phyloP scores from a whole-genome alignment of 2,888 invertebrate genomes.

The Eristalinus aeneus region DNA sequence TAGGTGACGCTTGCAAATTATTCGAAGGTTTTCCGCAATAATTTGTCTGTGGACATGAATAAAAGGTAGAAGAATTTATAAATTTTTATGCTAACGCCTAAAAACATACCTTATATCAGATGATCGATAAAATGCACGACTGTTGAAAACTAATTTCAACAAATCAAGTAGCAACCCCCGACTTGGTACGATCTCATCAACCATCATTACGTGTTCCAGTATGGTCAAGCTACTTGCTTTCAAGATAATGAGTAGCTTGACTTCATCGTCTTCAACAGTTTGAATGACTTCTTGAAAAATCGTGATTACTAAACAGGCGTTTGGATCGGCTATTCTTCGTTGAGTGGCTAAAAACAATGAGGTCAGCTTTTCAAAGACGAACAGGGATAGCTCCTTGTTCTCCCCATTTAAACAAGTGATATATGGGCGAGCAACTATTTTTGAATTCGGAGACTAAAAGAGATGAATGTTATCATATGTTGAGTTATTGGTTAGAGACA shows the following conservation, averaged over 20 bases:
- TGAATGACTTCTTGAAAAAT: constrained; percentile 77
- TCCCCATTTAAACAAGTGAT: constrained; percentile 76
- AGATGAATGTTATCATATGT: background rate
- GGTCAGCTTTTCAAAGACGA: constrained; percentile 77
- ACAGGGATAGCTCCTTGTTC: constrained; percentile 74
- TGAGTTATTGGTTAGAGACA: background rate
- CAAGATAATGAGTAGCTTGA: constrained; percentile 74
- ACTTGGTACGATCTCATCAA: constrained; percentile 78
- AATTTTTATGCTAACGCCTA: no score
- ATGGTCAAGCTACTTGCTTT: constrained; percentile 75
- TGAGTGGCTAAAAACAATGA: constrained; percentile 77
- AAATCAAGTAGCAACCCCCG: constrained; percentile 75
- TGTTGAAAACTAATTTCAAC: constrained; percentile 73
- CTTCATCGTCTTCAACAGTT: constrained; percentile 57
- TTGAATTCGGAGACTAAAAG: constrained; percentile 73
- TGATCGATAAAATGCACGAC: constrained; percentile 72
- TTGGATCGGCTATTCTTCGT: constrained; percentile 76
- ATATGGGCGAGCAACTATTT: constrained; percentile 78
- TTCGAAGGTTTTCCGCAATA: constrained; percentile 74
- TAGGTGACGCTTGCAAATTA: constrained; percentile 78
- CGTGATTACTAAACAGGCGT: constrained; percentile 77
- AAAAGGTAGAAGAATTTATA: background rate
- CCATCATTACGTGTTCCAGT: constrained; percentile 80
- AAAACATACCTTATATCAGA: constrained; percentile 67
- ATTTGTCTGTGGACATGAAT: constrained; percentile 60